Base-by-base conservation (phyloP, 2,797 vertebrate genomes). In the Chaetophractus vellerosus region DNA sequence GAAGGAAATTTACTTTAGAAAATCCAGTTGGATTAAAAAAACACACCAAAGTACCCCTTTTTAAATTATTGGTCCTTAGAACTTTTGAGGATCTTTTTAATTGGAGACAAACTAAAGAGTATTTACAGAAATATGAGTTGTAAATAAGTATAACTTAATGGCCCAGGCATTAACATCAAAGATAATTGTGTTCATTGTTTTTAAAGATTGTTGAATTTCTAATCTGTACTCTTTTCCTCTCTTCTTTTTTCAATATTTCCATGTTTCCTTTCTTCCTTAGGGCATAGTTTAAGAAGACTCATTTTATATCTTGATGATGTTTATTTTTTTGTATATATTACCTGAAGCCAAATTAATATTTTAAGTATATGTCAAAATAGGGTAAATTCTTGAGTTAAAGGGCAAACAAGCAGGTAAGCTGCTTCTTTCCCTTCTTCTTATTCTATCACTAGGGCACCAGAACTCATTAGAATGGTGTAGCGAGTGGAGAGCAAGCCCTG, bases 161-260 rank as follows among this genome's bases (percentile, higher is more conserved):
- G 41, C 57, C 50, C 21, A 87, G 31, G 36, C 64, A 74, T n/a
- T 91, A 87, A n/a, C n/a, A 68, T 78, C 11, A 69, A 86, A 59
- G 66, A 71, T 68, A 79, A 74, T 57, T 92, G 33, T 69, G 16
- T 41, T 93, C 24, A 61, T 78, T 74, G 16, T 88, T 94, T 96
- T 80, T 88, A 79, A 85, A 86, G 66, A 75, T n/a, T 89, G 52
- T 90, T 90, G 63, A 91, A 45, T 88, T 88, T 90, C n/a, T 90
- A 26, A 50, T 93, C 38, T 91, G 1, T 59, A 71, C 88, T 72
- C 28, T 63, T 0, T 76, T 87, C 59, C 24, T 16, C 0, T 48
- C 9, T 28, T 38, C 48, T 66, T 68, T 41, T 63, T 19, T 59
- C 90, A 75, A 48, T 72, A 86, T 26, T 68, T 94, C 28, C 26